Percentiles rank a stretch among this genome's conserved stretches.
phyloP scores from a whole-genome alignment of 2,797 vertebrate genomes.

The Bucorvus abyssinicus region DNA sequence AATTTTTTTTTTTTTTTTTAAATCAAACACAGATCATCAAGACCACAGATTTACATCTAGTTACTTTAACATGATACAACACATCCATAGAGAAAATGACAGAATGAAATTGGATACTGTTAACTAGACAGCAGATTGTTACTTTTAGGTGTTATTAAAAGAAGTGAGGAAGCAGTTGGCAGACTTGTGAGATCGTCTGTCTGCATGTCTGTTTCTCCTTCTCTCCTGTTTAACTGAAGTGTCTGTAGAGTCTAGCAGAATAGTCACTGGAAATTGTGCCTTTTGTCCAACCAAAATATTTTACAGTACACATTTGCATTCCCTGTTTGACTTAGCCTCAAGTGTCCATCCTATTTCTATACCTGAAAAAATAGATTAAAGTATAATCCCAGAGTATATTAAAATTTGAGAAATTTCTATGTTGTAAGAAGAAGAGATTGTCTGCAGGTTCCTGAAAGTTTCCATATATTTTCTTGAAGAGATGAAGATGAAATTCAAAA shows the following conservation, averaged over 20 bases:
- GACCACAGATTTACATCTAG: neutral
- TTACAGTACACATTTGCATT: neutral
- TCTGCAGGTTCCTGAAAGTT: neutral
- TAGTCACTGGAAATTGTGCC: neutral
- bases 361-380: neutral
- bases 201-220: conserved; percentile 29
- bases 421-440: neutral
- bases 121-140: conserved; percentile 42
- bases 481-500: neutral
- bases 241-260: conserved; percentile 3
- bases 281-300: neutral
- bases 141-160: conserved; percentile 48
- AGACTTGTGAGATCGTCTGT: conserved; percentile 17
- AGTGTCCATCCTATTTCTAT: neutral
- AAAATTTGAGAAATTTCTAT: neutral
- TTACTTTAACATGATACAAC: neutral
- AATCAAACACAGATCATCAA: neutral
- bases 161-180: conserved; percentile 35
- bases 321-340: neutral
- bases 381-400: neutral
- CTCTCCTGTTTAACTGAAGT: neutral
- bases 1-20: neutral
- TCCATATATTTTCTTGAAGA: neutral
- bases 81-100: neutral
- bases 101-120: neutral